A percentile compares a stretch with the other conserved stretches of the same genome.
These are phyloP conservation scores for Drosophila willistoni DNA, from an alignment of 1,140 invertebrate species.

Conservation along the genomic window DNA sequence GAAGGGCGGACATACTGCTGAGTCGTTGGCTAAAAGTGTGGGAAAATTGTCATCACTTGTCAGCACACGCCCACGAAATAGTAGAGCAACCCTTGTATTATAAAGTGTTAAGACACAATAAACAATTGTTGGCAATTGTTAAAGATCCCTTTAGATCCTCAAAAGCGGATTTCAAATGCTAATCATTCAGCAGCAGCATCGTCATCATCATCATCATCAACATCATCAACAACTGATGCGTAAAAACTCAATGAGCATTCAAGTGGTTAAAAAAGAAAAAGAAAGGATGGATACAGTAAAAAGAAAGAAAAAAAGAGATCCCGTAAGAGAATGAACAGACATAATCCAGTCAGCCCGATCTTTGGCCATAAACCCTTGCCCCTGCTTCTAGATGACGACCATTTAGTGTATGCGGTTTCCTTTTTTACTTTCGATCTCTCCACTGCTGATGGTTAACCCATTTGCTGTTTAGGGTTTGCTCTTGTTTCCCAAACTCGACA, in stretches of 20 bases:
- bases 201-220: neutral
- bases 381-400: constrained; percentile 37
- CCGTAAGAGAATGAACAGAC: constrained; percentile 6
- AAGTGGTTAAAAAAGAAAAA: constrained; percentile 39
- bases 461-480: constrained; percentile 56
- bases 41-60: constrained; percentile 72
- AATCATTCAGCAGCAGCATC: constrained; percentile 41
- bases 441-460: constrained; percentile 66
- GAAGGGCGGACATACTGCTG: constrained; percentile 41
- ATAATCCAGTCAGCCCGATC: constrained; percentile 82
- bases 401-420: constrained; percentile 70
- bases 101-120: constrained; percentile 50
- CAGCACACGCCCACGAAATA: constrained; percentile 64
- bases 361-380: constrained; percentile 40
- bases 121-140: constrained; percentile 60
- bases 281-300: constrained; percentile 5
- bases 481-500: constrained; percentile 58
- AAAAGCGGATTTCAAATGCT: constrained; percentile 72
- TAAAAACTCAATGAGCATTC: constrained; percentile 73
- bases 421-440: constrained; percentile 26
- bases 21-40: constrained; percentile 60
- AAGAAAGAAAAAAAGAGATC: constrained; percentile 32
- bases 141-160: constrained; percentile 56
- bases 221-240: constrained; percentile 41
- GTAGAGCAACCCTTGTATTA: constrained; percentile 48